phyloP scores from a whole-genome alignment of 2,797 vertebrate species.

The Phaenicophaeus curvirostris region DNA sequence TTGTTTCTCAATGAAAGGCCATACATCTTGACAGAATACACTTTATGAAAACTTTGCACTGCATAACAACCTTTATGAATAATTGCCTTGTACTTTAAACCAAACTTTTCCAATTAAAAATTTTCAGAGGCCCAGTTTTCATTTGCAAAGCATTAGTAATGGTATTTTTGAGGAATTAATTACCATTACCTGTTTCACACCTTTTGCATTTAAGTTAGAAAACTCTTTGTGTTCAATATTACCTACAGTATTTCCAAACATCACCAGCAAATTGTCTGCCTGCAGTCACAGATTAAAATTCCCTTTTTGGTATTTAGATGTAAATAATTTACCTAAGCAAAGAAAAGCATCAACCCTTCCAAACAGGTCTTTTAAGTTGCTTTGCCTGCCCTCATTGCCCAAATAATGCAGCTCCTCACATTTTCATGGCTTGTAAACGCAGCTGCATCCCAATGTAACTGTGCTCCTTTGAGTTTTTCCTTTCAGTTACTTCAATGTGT shows the following conservation, averaged over 20 bases:
- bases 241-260: background rate
- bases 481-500: accelerated
- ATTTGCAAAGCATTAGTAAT: background rate
- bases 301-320: background rate
- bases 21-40: background rate
- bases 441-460: background rate
- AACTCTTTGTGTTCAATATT: background rate
- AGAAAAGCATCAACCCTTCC: background rate
- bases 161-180: background rate
- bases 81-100: background rate
- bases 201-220: background rate
- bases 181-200: background rate
- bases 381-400: background rate
- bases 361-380: background rate
- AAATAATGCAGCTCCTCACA: background rate
- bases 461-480: background rate
- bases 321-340: background rate
- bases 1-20: background rate
- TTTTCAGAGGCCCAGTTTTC: background rate
- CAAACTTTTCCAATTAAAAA: background rate
- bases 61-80: background rate
- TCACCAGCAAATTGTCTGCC: background rate
- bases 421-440: background rate
- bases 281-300: background rate
- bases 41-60: background rate